Base-by-base conservation (phyloP, 2,888 invertebrate species). In the Epsilonema sp. region DNA sequence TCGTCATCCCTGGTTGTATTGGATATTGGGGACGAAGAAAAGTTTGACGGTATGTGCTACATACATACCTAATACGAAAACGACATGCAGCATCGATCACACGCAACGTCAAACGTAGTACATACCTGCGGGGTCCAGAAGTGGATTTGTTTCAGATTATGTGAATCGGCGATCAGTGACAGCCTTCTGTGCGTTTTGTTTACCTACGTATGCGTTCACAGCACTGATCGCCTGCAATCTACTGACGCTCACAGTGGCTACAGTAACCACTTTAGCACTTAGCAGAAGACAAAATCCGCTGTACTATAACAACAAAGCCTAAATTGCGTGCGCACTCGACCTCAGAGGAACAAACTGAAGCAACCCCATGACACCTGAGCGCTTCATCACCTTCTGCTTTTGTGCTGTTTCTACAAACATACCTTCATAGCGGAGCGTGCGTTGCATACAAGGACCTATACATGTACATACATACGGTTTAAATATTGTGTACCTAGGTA, bases 241-340 rank as follows among this genome's bases (percentile, higher is more conserved):
- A 5, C 8, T 42, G 24, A 42, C 42, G 3, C 19, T 42, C 2
- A 8, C 11, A 16, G 16, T 42, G 3, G 42, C 42, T 5, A 42
- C 42, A 5, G 26, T 8, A 2, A 25, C 42, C 39, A 39, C 31
- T 13, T 31, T 31, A 13, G 31, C 31, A 13, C 31, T 31, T 8
- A 13, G 31, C 31, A 31, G 31, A 16, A 31, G 31, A 16, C 31
- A 31, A 16, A 31, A 31, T 16, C 31, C 31, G 8, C 31, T 31
- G n/a, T n/a, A n/a, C n/a, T 71, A 70, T 54, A 67, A 65, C 4
- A 70, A 71, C 51, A 63, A 63, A 46, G 67, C 67, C 50, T 72
- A 71, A 56, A 55, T 68, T 22, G 50, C 66, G 4, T 67, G 70
- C n/a, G n/a, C n/a, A n/a, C n/a, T n/a, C n/a, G n/a, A n/a, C n/a